phyloP scores from a whole-genome alignment of 2,113 vertebrate species.

The Pteropus alecto region DNA sequence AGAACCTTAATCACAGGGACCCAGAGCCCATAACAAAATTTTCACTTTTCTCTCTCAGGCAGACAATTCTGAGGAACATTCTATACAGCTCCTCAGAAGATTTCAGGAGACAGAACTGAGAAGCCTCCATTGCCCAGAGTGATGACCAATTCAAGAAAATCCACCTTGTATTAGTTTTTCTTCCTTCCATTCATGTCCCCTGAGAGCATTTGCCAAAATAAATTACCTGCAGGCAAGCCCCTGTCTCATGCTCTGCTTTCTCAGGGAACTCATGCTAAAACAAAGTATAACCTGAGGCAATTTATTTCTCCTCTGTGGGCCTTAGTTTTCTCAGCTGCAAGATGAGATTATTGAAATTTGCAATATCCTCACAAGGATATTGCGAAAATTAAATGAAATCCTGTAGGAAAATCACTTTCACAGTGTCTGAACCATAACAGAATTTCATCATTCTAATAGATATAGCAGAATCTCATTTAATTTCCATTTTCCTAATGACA shows the following conservation, averaged over 20 bases:
- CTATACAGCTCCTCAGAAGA: background rate
- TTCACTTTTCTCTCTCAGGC: background rate
- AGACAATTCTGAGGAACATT: background rate
- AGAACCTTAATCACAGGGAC: background rate
- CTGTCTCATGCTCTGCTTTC: background rate
- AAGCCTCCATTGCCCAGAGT: background rate
- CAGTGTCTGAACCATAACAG: background rate
- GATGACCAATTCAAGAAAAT: background rate
- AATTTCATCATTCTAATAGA: background rate
- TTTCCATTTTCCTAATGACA: background rate
- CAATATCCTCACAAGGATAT: background rate
- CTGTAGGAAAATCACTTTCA: background rate
- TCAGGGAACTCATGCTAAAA: background rate
- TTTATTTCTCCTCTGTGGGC: background rate
- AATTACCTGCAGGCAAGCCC: background rate
- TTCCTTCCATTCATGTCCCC: background rate
- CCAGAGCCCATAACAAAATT: background rate
- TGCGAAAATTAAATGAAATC: background rate
- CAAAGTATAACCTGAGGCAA: background rate
- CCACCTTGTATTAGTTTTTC: background rate
- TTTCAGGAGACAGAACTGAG: background rate
- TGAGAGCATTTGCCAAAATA: background rate
- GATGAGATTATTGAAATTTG: background rate
- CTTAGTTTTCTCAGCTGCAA: background rate
- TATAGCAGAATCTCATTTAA: background rate